These are phyloP conservation scores for Trematocara stigmaticum DNA, from an alignment of 2,113 vertebrate genomes.

Conservation along the genomic window DNA sequence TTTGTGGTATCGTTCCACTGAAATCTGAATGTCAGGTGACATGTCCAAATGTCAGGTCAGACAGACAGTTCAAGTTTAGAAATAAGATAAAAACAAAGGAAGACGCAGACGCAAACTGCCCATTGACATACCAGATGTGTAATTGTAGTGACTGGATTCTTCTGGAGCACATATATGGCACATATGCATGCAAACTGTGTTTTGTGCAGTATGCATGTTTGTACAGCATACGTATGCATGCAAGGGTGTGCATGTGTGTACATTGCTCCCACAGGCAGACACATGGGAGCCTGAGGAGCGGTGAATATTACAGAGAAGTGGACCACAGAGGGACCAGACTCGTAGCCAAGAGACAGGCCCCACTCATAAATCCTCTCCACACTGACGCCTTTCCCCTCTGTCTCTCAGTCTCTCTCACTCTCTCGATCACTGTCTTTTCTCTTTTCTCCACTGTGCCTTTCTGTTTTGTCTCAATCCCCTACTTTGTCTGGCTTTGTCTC, in stretches of 20 bases:
- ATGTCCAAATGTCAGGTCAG: not conserved
- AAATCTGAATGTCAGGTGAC: constrained; percentile 15
- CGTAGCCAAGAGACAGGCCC: constrained; percentile 64
- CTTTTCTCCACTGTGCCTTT: not conserved
- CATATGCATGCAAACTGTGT: constrained; percentile 6
- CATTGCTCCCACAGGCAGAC: constrained; percentile 61
- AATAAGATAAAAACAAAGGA: not conserved
- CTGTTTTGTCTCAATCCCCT: constrained; percentile 18
- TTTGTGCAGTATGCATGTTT: constrained; percentile 11
- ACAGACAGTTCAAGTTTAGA: not conserved
- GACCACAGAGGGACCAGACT: constrained; percentile 70
- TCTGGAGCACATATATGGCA: not conserved
- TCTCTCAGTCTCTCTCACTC: constrained; percentile 22
- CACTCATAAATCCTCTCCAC: constrained; percentile 67
- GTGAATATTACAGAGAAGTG: constrained; percentile 71
- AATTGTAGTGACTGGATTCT: constrained; percentile 44
- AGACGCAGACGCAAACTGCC: not conserved
- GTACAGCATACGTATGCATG: not conserved
- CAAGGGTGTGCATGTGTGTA: constrained; percentile 29
- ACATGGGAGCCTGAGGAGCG: constrained; percentile 68
- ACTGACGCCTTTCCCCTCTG: constrained; percentile 53
- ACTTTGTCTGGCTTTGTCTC: constrained; percentile 12
- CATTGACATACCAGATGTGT: constrained; percentile 17
- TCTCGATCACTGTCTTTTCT: constrained; percentile 34
- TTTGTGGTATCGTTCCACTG: not conserved